Base-by-base conservation (phyloP, 2,113 vertebrate genomes). In the Procavia capensis region DNA sequence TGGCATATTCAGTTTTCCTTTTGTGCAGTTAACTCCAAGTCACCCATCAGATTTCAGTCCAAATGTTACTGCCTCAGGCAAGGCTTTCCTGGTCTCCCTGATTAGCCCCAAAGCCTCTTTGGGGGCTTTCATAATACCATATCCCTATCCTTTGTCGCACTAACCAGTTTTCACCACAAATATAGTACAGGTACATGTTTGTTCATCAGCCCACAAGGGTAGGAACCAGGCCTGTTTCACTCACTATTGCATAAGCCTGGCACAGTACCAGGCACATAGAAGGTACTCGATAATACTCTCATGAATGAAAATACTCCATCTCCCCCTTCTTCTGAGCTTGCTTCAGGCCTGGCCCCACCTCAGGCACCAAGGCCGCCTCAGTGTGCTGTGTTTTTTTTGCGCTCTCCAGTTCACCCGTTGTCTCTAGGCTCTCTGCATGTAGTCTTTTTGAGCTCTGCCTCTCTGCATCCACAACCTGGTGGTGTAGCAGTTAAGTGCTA, bases 31-130 rank as follows among this genome's bases (percentile, higher is more conserved):
- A 88, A 61, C 54, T 45, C n/a, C 63, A 39, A 80, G 7, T 79
- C 66, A 57, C 25, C 25, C 20, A 72, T 91, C 79, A 78, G 13
- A 83, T 84, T 68, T 90, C 86, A 68, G 8, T 75, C 95, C 63
- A 47, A 50, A 47, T 22, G 22, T 59, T 24, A 29, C 70, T 95
- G 85, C 90, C 89, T 84, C 70, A 10, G 75, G 88, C 59, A 97
- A 90, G 39, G 13, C 29, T 85, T 88, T 81, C 72, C 57, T 76
- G 24, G 17, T 66, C 31, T 92, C 61, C 45, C n/a, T 57, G 64
- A 17, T 80, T 66, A 54, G 39, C 27, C 34, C 68, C 80, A 43
- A 68, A 72, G 10, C 63, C 54, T 88, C 82, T 45, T 8, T 1
- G 57, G 47, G 41, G 9, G 36, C 54, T 50, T 68, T 70, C 64